Conservation (phyloP, 2,113 vertebrate species). For the Trogon melanurus region DNA sequence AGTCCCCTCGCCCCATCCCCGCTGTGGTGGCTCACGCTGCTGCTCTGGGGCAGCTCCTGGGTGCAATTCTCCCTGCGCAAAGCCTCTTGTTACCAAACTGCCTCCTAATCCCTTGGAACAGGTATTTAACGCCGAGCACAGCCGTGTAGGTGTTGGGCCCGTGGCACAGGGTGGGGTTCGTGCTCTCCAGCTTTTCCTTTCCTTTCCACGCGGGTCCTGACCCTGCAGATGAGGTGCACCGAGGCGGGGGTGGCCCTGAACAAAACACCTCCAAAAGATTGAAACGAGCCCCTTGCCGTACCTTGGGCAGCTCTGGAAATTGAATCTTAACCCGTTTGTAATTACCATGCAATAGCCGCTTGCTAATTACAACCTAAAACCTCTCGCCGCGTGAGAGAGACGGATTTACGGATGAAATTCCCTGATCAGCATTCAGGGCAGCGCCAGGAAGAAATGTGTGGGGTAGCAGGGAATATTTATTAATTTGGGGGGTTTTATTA, state of each 20-base stretch:
- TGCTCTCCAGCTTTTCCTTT: background rate
- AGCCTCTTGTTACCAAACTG: background rate
- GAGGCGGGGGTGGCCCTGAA: background rate
- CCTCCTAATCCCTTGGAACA: background rate
- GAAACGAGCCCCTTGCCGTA: accelerated
- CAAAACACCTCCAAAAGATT: accelerated
- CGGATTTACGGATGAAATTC: constrained; percentile 35
- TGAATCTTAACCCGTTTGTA: background rate
- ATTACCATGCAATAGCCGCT: background rate
- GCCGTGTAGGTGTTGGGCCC: background rate
- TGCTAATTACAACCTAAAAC: constrained; percentile 3
- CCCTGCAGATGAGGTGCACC: accelerated
- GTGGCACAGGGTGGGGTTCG: background rate
- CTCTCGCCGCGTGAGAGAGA: background rate
- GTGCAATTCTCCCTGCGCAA: background rate
- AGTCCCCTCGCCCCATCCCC: accelerated
- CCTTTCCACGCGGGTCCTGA: background rate
- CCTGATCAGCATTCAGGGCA: background rate
- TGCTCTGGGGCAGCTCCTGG: background rate
- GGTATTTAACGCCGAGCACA: background rate
- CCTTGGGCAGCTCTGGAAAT: background rate
- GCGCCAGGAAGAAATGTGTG: background rate
- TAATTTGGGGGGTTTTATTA: background rate
- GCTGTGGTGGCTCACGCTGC: background rate
- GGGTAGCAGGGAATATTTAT: background rate